Evolutionary conservation across 2,888 invertebrate genomes (phyloP), one percentile per base, ranked within the genome.

Genomic region (Rotaria socialis): DNA sequence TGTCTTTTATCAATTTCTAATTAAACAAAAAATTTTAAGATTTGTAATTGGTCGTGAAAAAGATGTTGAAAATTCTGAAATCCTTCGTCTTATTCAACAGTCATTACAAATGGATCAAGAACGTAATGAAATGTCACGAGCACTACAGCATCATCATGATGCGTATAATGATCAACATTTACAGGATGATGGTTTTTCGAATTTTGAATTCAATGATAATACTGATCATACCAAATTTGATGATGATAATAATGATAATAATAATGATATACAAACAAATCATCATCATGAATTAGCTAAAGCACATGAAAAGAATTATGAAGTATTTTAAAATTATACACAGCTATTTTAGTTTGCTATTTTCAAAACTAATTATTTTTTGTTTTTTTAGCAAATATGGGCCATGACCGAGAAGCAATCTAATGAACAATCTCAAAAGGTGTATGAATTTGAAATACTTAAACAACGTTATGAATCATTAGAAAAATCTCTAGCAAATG

Each of bases 11-110:
- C 22, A 2, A 10, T 22, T 19, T 22, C 5, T 55, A 22, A 6
- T 55, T 55, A 4, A 8, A 19, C 6, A 4, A 4, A 14, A 80
- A 52, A 35, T 88, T 88, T 11, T 2, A 88, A 91, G 91, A 86
- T 91, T 91, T 88, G 86, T 89, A 88, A 90, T 97, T 89, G 97
- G 97, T 24, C 93, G 98, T 86, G 98, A 99, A 92, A 94, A 95
- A 88, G 97, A 98, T 92, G 95, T 96, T 0, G 95, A 96, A 88
- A 97, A 97, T 91, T 96, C 96, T 88, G 98, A 99, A 92, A 97
- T 99, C 80, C 98, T 98, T 11, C 95, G 96, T 91, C 93, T 99
- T 84, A 99, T 99, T 89, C 93, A 95, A 87, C 96, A 97, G 91
- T 96, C 96, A 74, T 93, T 99, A 87, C 96, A 96, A 90, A 96